Evolutionary conservation across 1,140 invertebrate species (phyloP).

Genomic region (Musca domestica): DNA sequence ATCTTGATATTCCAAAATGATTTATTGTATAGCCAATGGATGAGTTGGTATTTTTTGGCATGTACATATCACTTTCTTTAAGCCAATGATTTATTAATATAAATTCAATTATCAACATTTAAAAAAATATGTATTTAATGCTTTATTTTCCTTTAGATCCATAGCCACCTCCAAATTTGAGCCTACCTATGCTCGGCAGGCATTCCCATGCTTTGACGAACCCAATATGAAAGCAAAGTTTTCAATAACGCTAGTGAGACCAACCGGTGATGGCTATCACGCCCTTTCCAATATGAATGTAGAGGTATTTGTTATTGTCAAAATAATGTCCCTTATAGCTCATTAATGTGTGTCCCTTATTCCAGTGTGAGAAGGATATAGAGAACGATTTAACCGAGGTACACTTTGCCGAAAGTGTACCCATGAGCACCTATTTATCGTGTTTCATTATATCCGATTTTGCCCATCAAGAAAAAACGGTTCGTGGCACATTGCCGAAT

Average conservation of each 20-base stretch:
- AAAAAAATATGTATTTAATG: neutral
- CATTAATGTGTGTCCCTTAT: constrained; percentile 23
- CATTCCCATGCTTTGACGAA: constrained; percentile 96
- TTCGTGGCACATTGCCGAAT: constrained; percentile 37
- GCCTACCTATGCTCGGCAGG: constrained; percentile 86
- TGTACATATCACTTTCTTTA: too few relatives aligned
- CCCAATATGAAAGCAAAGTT: constrained; percentile 90
- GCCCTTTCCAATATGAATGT: constrained; percentile 80
- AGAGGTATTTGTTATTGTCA: constrained; percentile 24
- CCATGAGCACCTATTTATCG: constrained; percentile 91
- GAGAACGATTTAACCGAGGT: constrained; percentile 28
- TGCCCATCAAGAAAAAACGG: constrained; percentile 57
- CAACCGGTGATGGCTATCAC: constrained; percentile 61
- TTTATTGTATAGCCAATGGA: too few relatives aligned
- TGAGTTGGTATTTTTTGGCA: too few relatives aligned
- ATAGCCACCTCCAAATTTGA: constrained; percentile 91
- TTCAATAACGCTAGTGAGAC: constrained; percentile 73
- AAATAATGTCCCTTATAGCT: neutral
- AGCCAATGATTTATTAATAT: too few relatives aligned
- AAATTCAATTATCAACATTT: too few relatives aligned
- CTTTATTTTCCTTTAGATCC: constrained; percentile 57
- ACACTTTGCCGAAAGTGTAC: constrained; percentile 76
- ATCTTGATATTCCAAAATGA: too few relatives aligned
- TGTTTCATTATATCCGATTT: constrained; percentile 93
- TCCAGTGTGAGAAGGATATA: constrained; percentile 32